Base-by-base conservation (phyloP, 2,113 vertebrate genomes). In the Elephas maximus region DNA sequence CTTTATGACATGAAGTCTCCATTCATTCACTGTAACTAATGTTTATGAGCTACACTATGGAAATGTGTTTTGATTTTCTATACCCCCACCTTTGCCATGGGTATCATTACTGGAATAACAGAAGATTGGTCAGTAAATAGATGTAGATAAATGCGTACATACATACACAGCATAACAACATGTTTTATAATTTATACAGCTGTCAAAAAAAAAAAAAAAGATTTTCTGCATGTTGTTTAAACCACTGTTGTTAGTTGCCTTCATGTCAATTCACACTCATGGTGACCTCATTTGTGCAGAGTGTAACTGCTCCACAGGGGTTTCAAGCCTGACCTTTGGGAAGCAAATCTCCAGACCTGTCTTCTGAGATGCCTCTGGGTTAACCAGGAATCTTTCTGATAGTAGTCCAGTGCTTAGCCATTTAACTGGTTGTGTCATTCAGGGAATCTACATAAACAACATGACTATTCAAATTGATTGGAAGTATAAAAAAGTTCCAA, bases 1-100 rank as follows among this genome's bases (percentile, higher is more conserved):
- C 95, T 95, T 98, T 95, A 95, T 95, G 83, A 87, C 62, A 63
- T 48, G 41, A 71, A 57, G 41, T 87, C 63, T 96, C 77, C 76
- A 76, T 82, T 53, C 86, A 95, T 67, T 95, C 67, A 82, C 20
- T 80, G 89, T 89, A 97, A 88, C 94, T 93, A 94, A 93, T 95
- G 90, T 96, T 97, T 94, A 92, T 91, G 74, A 97, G 79, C 67
- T 92, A 73, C 41, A 78, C 48, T 92, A 21, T 62, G 30, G 57
- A 20, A 84, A 71, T 23, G 51, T 95, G 84, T 90, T 88, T 60
- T 95, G 85, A 48, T 62, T 96, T 48, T 51, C n/a, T 94, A 26
- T 80, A 85, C 60, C 41, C 94, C 14, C 83, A 17, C 8, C 45
- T 95, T 76, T 15, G 51, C 17, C 45, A 93, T 26, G 45, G 37